Evolutionary conservation across 2,797 vertebrate genomes (phyloP), one percentile per base, ranked within the genome.

Genomic region (Garrulus glandarius): DNA sequence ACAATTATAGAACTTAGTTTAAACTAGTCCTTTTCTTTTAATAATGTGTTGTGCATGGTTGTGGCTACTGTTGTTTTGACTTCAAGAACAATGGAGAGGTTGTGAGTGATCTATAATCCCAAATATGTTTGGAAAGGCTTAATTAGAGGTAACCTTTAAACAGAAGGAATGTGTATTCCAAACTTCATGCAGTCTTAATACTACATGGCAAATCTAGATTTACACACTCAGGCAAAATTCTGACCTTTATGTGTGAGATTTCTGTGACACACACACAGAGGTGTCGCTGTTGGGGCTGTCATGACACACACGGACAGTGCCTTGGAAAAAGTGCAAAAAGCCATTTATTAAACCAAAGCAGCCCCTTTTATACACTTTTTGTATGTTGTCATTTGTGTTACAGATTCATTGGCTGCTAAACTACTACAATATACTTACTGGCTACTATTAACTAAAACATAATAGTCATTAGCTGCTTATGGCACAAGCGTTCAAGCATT

Each of bases 1-100:
- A 78, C 56, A 96, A 93, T 92, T 94, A 89, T 8, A 93, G 64
- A 61, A 53, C 83, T 89, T 41, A 34, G 61, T 85, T 94, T 76
- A 84, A 95, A 91, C 32, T 61, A 53, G 34, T 69, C 19, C 11
- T 84, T 91, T 92, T 70, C 64, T 86, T 92, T 91, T 82, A 94
- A 84, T 87, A 84, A 85, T 52, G 56, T 92, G 78, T 60, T 84
- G 59, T 61, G 60, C 55, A 57, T 78, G 57, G 56, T 56, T 90
- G 86, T 17, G 56, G 82, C 83, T 94, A 72, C 53, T 39, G 49
- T 69, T 94, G 88, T 74, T 96, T 94, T 92, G 67, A 72, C 57
- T 95, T 57, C 68, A 69, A 74, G 80, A 93, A 84, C 53, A 89
- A 90, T 92, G 39, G 74, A 84, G 90, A 90, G 1, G 55, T 93